Percentiles rank a stretch among this genome's conserved stretches.
Evolutionary conservation across 92 coral and sea anemone genomes (phyloP).

Genomic region (Zoanthus gigantus): DNA sequence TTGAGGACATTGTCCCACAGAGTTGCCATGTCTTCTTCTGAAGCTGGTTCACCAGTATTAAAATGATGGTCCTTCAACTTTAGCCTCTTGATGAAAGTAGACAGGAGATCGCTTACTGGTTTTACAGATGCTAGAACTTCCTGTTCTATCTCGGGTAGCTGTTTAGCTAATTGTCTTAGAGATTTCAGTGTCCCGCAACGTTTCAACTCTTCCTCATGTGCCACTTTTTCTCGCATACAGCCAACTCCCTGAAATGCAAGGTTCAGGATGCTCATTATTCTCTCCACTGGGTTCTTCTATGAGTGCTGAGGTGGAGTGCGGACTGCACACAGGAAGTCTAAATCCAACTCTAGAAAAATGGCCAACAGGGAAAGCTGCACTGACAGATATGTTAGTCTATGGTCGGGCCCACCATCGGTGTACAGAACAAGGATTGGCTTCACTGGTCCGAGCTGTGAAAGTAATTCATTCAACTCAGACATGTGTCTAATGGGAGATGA

Average conservation of each 20-base stretch:
- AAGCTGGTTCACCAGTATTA: slow-evolving; percentile 37
- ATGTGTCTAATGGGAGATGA: slow-evolving; percentile 47
- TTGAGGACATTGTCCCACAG: slow-evolving; percentile 53
- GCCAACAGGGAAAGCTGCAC: slow-evolving; percentile 31
- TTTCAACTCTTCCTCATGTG: slow-evolving; percentile 29
- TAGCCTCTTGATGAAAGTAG: slow-evolving; percentile 45
- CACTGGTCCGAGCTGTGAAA: slow-evolving; percentile 17
- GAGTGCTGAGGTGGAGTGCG: slow-evolving; percentile 53
- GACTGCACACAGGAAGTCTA: slow-evolving; percentile 39
- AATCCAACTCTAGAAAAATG: slow-evolving; percentile 31
- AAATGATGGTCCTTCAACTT: slow-evolving; percentile 47
- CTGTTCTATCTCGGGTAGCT: slow-evolving; percentile 50
- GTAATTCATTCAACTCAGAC: slow-evolving; percentile 22
- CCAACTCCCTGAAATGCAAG: slow-evolving; percentile 58
- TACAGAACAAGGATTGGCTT: slow-evolving; percentile 37
- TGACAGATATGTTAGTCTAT: slow-evolving; percentile 20
- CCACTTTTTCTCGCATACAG: slow-evolving; percentile 40
- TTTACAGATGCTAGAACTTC: slow-evolving; percentile 43
- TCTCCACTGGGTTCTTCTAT: slow-evolving; percentile 63
- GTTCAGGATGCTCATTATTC: slow-evolving; percentile 60
- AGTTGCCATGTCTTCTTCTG: slow-evolving; percentile 39
- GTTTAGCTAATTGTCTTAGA: slow-evolving; percentile 35
- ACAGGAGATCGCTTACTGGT: slow-evolving; percentile 47
- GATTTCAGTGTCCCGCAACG: slow-evolving; percentile 15
- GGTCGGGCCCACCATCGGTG: slow-evolving; percentile 48